Base-by-base conservation (phyloP, 2,888 invertebrate species). In the Tigriopus californicus region DNA sequence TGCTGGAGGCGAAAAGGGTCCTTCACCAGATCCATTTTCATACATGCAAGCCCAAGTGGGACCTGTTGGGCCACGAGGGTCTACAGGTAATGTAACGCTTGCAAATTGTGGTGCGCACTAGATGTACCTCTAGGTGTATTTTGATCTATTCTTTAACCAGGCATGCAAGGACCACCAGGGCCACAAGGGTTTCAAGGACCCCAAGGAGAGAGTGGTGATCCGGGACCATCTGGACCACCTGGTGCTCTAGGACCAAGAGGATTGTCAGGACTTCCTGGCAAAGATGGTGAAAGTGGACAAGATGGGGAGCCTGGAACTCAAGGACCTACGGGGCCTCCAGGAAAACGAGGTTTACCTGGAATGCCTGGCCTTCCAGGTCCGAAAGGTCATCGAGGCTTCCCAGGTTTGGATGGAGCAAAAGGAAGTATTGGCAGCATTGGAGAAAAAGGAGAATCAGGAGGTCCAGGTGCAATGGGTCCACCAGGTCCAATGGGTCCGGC, bases 161-260 rank as follows among this genome's bases (percentile, higher is more conserved):
- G 73, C 61, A 68, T 77, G 3, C 70, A 77, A 1, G 84, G 83
- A 1, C 82, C 85, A 0, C 83, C 84, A 71, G 88, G 88, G 13
- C 86, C 87, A 64, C 85, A 86, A 74, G 86, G 88, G 2, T 76
- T 79, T 15, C 76, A 86, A 62, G 88, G 88, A 49, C 84, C 85
- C 64, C 73, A 83, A 1, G 87, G 87, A 1, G 86, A 87, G 68
- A 75, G 68, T 18, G 74, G 73, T 10, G 66, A 69, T 1, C 70
- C 78, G 10, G 88, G 88, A 12, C 72, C 79, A 2, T 71, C 76
- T 0, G 85, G 84, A 5, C 62, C 70, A 13, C 65, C 67, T 47
- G 71, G 71, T 44, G 67, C 70, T 11, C 67, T 73, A 22, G 80
- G 80, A 3, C 74, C 77, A 62, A 73, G 82, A 66, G 85, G 85